These are phyloP conservation scores for Ameiurus melas DNA, from an alignment of 2,113 vertebrate species.

Conservation along the genomic window DNA sequence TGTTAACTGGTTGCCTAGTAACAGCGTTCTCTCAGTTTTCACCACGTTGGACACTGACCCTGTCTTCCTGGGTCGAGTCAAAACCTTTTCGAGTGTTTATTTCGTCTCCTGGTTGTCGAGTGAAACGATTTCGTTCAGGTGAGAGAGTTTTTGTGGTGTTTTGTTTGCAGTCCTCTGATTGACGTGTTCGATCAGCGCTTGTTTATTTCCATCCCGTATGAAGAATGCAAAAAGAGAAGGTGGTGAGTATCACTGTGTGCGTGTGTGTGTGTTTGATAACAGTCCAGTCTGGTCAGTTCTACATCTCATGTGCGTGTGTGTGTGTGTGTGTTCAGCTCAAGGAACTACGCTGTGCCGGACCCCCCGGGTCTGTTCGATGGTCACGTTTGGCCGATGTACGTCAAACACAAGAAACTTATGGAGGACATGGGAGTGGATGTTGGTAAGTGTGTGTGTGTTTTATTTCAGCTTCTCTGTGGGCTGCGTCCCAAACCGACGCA, in stretches of 20 bases:
- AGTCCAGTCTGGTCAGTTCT: background rate
- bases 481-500: background rate
- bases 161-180: slow-evolving; percentile 82
- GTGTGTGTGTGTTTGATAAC: background rate
- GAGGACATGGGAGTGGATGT: slow-evolving; percentile 82
- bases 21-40: background rate
- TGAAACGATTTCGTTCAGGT: background rate
- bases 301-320: slow-evolving; percentile 20
- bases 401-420: slow-evolving; percentile 88
- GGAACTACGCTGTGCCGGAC: slow-evolving; percentile 86
- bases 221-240: slow-evolving; percentile 92
- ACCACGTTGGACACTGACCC: slow-evolving; percentile 25
- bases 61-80: no score
- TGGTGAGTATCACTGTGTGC: slow-evolving; percentile 72
- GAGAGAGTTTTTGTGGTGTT: background rate
- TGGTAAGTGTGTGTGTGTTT: slow-evolving; percentile 69
- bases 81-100: no score
- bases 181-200: slow-evolving; percentile 85
- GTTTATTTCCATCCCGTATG: slow-evolving; percentile 92
- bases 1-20: no score
- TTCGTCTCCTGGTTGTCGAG: no score
- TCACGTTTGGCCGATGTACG: slow-evolving; percentile 95
- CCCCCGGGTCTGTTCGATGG: slow-evolving; percentile 92
- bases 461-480: background rate
- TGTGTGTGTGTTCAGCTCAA: slow-evolving; percentile 69